These are phyloP conservation scores for Drosophila nasuta DNA, from an alignment of 1,140 invertebrate genomes.

Conservation along the genomic window DNA sequence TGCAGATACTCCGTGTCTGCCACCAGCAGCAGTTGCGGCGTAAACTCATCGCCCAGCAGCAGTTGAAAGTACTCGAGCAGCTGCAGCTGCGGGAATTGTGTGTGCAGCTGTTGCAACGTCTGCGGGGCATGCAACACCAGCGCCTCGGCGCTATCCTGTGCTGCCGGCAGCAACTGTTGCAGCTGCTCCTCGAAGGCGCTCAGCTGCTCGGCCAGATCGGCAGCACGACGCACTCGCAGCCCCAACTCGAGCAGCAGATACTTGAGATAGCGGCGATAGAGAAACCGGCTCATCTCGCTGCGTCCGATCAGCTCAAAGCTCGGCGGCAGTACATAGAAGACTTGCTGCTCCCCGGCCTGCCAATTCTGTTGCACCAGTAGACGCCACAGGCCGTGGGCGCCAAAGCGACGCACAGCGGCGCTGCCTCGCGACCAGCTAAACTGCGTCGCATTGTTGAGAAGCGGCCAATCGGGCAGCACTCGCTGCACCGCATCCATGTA, in stretches of 20 bases:
- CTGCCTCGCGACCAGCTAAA: conserved; percentile 61
- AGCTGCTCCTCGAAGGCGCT: conserved; percentile 64
- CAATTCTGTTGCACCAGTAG: conserved; percentile 68
- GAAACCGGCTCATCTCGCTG: conserved; percentile 48
- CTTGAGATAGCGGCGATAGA: conserved; percentile 72
- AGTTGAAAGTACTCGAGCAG: conserved; percentile 59
- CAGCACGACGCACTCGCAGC: conserved; percentile 59
- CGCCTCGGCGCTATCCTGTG: conserved; percentile 7
- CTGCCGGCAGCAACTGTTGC: conserved; percentile 8
- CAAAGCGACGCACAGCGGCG: conserved; percentile 61
- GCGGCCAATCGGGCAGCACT: conserved; percentile 48
- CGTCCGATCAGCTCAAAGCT: conserved; percentile 52
- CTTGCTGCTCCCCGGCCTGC: conserved; percentile 67
- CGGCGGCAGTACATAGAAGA: conserved; percentile 72
- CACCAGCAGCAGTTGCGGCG: conserved; percentile 54
- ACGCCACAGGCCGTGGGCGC: conserved; percentile 64
- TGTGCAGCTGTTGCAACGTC: conserved; percentile 40
- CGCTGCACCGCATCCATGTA: conserved; percentile 59
- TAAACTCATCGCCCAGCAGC: conserved; percentile 36
- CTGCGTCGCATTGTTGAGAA: conserved; percentile 30
- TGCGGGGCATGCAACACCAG: conserved; percentile 63
- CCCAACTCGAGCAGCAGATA: conserved; percentile 68
- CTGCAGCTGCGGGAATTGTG: conserved; percentile 56
- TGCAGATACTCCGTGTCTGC: conserved; percentile 62
- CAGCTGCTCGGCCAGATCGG: conserved; percentile 48